Percentiles rank a stretch among this genome's conserved stretches.
These are phyloP conservation scores for Heteromurus nitidus DNA, from an alignment of 2,888 invertebrate genomes.

Conservation along the genomic window DNA sequence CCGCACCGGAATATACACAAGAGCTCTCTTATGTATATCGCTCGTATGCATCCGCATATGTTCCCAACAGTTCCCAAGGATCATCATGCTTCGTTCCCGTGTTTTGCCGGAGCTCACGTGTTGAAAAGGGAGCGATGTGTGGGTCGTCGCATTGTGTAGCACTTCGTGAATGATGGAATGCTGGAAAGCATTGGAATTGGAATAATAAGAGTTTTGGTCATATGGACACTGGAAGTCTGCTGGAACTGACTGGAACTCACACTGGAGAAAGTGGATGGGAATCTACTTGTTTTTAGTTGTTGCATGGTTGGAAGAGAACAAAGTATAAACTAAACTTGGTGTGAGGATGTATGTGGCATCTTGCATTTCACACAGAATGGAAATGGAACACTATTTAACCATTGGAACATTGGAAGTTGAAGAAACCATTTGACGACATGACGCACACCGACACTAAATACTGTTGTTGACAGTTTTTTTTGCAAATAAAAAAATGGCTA, in stretches of 20 bases:
- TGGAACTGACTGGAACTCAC: not conserved
- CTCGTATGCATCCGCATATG: not conserved
- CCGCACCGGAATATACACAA: not conserved
- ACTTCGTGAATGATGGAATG: not conserved
- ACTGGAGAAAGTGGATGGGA: not conserved
- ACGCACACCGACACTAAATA: too few relatives aligned
- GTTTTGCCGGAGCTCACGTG: not conserved
- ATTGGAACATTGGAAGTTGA: too few relatives aligned
- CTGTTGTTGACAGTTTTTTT: too few relatives aligned
- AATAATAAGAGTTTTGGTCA: not conserved
- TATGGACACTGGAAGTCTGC: not conserved
- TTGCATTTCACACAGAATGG: too few relatives aligned
- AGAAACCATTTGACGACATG: too few relatives aligned
- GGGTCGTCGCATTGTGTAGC: not conserved
- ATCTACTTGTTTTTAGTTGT: not conserved
- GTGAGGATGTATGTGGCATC: too few relatives aligned
- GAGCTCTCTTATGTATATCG: not conserved
- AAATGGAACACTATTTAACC: too few relatives aligned
- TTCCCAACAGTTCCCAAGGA: not conserved
- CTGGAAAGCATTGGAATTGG: not conserved
- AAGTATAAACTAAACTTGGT: too few relatives aligned
- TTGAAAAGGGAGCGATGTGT: constrained; percentile 13
- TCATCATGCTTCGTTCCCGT: not conserved
- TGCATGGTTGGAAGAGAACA: too few relatives aligned
- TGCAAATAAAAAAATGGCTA: too few relatives aligned